These are phyloP conservation scores for Cheilosia variabilis DNA, from an alignment of 2,888 invertebrate species.

Conservation along the genomic window DNA sequence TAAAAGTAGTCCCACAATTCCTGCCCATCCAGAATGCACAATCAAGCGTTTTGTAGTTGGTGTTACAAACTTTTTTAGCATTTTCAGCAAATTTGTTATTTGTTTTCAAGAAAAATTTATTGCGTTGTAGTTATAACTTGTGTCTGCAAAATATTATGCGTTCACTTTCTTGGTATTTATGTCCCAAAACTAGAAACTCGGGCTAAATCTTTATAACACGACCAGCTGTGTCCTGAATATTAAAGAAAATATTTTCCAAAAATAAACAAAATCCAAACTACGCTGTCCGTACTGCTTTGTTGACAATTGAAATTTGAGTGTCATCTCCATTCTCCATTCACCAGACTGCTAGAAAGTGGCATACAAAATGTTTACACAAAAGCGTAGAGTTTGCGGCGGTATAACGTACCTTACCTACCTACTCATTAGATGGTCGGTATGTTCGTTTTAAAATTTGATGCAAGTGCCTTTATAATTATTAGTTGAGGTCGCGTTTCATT, in stretches of 20 bases:
- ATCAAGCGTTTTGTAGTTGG: constrained; percentile 76
- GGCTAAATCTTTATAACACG: too few species aligned
- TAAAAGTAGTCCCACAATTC: constrained; percentile 76
- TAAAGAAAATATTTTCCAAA: background rate
- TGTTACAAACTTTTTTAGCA: constrained; percentile 77
- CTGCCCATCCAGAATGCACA: constrained; percentile 76
- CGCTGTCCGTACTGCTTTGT: too few species aligned
- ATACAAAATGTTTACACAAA: background rate
- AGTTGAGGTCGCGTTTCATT: too few species aligned
- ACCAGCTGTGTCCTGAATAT: too few species aligned
- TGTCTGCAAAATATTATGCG: background rate
- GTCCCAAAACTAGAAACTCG: background rate
- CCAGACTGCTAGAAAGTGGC: background rate
- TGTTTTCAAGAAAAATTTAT: background rate
- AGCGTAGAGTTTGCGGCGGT: too few species aligned
- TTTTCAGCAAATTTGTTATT: constrained; percentile 55
- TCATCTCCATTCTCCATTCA: too few species aligned
- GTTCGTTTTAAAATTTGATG: too few species aligned
- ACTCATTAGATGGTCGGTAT: too few species aligned
- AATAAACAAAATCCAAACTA: background rate
- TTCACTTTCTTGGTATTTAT: background rate
- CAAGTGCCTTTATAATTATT: too few species aligned
- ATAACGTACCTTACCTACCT: too few species aligned
- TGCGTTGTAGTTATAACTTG: background rate
- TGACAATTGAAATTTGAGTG: too few species aligned